These are phyloP conservation scores for Nasonovia ribisnigri DNA, from an alignment of 2,888 invertebrate species.

Conservation along the genomic window DNA sequence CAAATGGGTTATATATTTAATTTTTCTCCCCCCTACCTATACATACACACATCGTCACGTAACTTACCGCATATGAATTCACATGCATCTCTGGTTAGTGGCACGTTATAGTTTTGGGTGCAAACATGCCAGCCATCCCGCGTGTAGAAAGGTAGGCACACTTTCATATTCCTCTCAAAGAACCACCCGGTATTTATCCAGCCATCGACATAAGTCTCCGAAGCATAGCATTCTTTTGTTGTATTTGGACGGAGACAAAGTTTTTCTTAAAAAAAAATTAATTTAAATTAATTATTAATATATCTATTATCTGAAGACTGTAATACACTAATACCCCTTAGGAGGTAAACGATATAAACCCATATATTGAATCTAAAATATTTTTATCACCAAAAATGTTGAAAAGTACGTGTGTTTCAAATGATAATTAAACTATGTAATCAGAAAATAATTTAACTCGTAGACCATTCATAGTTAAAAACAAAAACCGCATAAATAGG, in stretches of 20 bases:
- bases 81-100: not conserved
- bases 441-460: not conserved
- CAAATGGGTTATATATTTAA: not conserved
- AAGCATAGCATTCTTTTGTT: not conserved
- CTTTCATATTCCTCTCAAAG: not conserved
- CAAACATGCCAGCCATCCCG: not conserved
- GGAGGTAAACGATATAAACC: not conserved
- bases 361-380: not conserved
- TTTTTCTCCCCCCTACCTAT: fast-evolving
- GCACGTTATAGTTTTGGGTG: not conserved
- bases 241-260: too few species aligned
- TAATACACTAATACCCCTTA: not conserved
- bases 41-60: not conserved
- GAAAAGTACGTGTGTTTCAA: not conserved
- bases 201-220: not conserved
- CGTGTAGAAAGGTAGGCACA: not conserved
- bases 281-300: not conserved
- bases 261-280: too few species aligned
- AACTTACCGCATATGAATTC: not conserved
- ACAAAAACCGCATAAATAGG: too few species aligned
- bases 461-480: too few species aligned
- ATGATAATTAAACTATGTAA: not conserved
- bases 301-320: too few species aligned
- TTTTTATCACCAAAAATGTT: not conserved
- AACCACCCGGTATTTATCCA: not conserved